Base-by-base conservation (phyloP, 2,113 vertebrate genomes). In the Mungos mungo region DNA sequence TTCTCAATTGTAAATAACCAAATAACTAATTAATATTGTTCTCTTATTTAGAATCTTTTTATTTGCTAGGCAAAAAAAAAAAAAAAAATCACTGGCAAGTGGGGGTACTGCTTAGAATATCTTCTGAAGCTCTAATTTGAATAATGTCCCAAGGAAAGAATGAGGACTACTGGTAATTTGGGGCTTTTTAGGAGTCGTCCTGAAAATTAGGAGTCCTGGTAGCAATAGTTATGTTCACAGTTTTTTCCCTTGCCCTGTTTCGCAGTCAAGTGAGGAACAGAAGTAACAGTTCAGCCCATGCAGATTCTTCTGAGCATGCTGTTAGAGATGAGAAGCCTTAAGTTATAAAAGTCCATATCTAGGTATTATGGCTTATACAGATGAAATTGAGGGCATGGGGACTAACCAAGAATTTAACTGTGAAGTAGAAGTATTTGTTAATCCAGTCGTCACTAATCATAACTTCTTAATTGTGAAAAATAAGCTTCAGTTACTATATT, bases 391-490 rank as follows among this genome's bases (percentile, higher is more conserved):
- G 23, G 47, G 5, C 15, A 13, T 27, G 23, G 27, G 18, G 66
- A n/a, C 23, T 54, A n/a, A 87, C 16, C 57, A 90, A n/a, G 12
- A 35, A 47, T 45, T 85, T 79, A 84, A 94, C 3, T 80, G 8
- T 6, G 65, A 21, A 5, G 33, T 10, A 84, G 60, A 88, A 66
- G 71, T 71, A 52, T 47, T 84, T 72, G 29, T 72, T 85, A 72
- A 45, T 77, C 2, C 8, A 74, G 81, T 54, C n/a, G 41, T 83
- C 5, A 35, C 74, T 92, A 69, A 68, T 93, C 27, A 15, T 84
- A 76, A 81, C 71, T 81, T 93, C 27, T 90, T 90, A 41, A 80
- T 63, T 68, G 21, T 82, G 86, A 52, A 88, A 94, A 68, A 66
- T 65, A n/a, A 47, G 15, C 25, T 71, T 81, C 29, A 69, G 9